These are phyloP conservation scores for Gryon sp. DNA, from an alignment of 1,140 invertebrate genomes.

Conservation along the genomic window DNA sequence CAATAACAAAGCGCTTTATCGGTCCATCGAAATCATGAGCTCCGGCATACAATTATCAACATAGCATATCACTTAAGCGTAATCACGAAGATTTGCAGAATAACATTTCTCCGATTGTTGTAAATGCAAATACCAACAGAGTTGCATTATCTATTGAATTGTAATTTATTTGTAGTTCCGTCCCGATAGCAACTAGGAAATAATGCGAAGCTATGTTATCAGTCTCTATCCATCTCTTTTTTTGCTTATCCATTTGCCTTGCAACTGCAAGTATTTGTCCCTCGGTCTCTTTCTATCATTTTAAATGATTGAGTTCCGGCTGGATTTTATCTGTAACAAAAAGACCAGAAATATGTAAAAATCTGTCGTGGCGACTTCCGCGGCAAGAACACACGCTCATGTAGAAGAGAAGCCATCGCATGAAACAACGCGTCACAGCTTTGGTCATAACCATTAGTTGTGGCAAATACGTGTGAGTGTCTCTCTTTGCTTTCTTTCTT, in stretches of 20 bases:
- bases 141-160: constrained; percentile 43
- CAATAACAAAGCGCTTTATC: constrained; percentile 49
- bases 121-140: constrained; percentile 51
- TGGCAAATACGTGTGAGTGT: constrained; percentile 29
- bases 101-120: constrained; percentile 52
- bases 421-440: constrained; percentile 30
- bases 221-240: constrained; percentile 6
- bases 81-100: constrained; percentile 37
- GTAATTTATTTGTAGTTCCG: constrained; percentile 53
- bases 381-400: constrained; percentile 8
- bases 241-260: too few species aligned
- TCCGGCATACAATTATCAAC: constrained; percentile 45
- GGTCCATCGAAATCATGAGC: constrained; percentile 32
- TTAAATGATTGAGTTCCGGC: constrained; percentile 10
- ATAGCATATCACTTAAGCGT: constrained; percentile 45
- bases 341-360: constrained; percentile 33
- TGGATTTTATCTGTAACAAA: constrained; percentile 27
- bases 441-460: constrained; percentile 18
- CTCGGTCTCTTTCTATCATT: neutral
- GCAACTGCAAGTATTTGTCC: neutral
- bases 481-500: too few species aligned
- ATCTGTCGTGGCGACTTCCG: constrained; percentile 12
- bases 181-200: constrained; percentile 34
- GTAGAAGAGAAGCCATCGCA: neutral
- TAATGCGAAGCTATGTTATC: constrained; percentile 35